Evolutionary conservation across 1,140 invertebrate genomes (phyloP).

Genomic region (Caenorhabditis latens): DNA sequence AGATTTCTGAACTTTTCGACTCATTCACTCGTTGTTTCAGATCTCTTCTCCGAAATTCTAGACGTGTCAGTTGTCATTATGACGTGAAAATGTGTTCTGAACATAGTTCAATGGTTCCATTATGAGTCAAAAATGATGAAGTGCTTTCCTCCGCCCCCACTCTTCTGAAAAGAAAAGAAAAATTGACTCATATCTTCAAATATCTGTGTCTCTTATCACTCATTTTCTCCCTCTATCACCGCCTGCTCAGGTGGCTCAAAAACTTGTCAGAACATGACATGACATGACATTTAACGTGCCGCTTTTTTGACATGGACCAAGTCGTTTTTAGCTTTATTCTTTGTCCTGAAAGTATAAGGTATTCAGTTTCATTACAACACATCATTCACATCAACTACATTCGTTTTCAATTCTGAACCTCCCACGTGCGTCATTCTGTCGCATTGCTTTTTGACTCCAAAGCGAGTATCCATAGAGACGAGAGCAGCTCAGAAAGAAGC

Average conservation of each 20-base stretch:
- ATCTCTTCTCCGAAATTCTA: neutral
- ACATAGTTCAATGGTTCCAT: neutral
- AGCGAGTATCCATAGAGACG: constrained; percentile 12
- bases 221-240: neutral
- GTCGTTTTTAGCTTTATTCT: neutral
- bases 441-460: neutral
- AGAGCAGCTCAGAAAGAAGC: constrained; percentile 7
- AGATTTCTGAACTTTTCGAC: constrained; percentile 18
- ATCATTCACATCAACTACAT: constrained; percentile 25
- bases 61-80: neutral
- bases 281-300: neutral
- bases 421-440: neutral
- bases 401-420: neutral
- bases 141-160: neutral
- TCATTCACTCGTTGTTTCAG: neutral
- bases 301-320: neutral
- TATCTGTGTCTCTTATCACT: constrained; percentile 35
- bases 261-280: constrained; percentile 35
- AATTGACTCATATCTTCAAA: constrained; percentile 54
- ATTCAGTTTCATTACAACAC: constrained; percentile 19
- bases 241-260: constrained; percentile 41
- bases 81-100: neutral
- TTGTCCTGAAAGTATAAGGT: neutral
- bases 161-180: neutral
- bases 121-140: constrained; percentile 37